A percentile compares a stretch with the other conserved stretches of the same genome.
Conservation (phyloP, 1,140 invertebrate species). For the Planococcus citri region DNA sequence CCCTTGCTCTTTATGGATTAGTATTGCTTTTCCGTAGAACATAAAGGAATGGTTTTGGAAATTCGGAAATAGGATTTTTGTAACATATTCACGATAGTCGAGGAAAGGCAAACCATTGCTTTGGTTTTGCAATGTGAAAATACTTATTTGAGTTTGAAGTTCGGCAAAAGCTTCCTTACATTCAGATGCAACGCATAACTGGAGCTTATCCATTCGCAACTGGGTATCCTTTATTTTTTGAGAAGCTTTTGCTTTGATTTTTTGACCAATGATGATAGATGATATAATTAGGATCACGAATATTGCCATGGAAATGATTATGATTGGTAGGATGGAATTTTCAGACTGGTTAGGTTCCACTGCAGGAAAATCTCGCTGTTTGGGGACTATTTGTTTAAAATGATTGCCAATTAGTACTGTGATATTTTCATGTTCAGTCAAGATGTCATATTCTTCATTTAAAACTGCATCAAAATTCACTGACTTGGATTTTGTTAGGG, state of each 20-base stretch:
- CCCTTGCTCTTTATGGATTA: conserved; percentile 83
- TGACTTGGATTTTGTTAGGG: too few species aligned
- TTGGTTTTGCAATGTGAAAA: conserved; percentile 83
- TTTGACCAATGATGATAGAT: conserved; percentile 62
- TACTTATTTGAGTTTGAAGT: conserved; percentile 98
- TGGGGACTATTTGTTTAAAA: too few species aligned
- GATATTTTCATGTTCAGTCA: too few species aligned
- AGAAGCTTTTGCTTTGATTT: conserved; percentile 92
- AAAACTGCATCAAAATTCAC: too few species aligned
- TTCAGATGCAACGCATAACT: conserved; percentile 90
- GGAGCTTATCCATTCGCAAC: conserved; percentile 98
- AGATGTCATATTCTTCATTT: too few species aligned
- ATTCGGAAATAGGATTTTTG: conserved; percentile 96
- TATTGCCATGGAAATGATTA: too few species aligned
- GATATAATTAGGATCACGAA: conserved; percentile 50
- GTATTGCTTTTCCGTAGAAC: conserved; percentile 79
- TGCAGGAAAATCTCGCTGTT: too few species aligned
- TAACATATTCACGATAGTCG: conserved; percentile 92
- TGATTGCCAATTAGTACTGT: too few species aligned
- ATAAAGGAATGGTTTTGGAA: conserved; percentile 85
- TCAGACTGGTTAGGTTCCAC: too few species aligned
- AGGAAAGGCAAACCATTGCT: conserved; percentile 88
- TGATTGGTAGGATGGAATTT: too few species aligned
- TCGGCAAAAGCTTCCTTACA: conserved; percentile 99
- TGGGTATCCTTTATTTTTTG: conserved; percentile 97